Evolutionary conservation across 2,113 vertebrate species (phyloP).

Genomic region (Mola mola): DNA sequence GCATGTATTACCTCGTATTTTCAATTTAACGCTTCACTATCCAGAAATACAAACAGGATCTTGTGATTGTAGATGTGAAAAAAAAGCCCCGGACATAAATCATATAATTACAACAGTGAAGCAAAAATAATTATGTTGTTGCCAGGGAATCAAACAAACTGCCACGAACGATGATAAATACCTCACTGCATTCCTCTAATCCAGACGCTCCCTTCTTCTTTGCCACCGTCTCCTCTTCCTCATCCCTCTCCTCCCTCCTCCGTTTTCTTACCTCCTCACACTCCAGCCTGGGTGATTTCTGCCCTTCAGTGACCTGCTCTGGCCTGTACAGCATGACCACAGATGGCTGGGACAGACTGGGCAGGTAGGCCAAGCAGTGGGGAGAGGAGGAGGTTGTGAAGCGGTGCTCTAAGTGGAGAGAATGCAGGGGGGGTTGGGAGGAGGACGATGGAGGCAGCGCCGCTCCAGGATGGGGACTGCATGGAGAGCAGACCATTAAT

Average conservation of each 20-base stretch:
- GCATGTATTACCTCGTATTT: no score
- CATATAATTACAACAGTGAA: no score
- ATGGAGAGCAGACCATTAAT: background rate
- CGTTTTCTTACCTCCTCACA: slow-evolving; percentile 62
- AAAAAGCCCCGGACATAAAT: no score
- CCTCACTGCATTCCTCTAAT: slow-evolving; percentile 41
- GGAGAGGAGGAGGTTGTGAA: slow-evolving; percentile 60
- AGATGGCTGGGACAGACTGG: slow-evolving; percentile 84
- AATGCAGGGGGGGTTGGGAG: slow-evolving; percentile 14
- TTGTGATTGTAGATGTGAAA: no score
- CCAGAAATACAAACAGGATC: no score
- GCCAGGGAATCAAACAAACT: no score
- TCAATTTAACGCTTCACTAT: no score
- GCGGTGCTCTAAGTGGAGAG: slow-evolving; percentile 65
- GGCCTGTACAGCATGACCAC: slow-evolving; percentile 86
- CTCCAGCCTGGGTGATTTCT: slow-evolving; percentile 35
- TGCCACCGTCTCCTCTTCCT: slow-evolving; percentile 69
- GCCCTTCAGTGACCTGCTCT: slow-evolving; percentile 20
- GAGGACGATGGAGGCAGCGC: slow-evolving; percentile 1
- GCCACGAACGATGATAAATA: no score
- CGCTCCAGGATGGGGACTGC: slow-evolving; percentile 7
- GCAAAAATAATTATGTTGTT: no score
- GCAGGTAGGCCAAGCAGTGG: slow-evolving; percentile 81
- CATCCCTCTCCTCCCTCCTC: slow-evolving; percentile 64
- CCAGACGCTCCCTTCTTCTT: slow-evolving; percentile 54